These are phyloP conservation scores for Ophion ellenae DNA, from an alignment of 2,888 invertebrate species.

Conservation along the genomic window DNA sequence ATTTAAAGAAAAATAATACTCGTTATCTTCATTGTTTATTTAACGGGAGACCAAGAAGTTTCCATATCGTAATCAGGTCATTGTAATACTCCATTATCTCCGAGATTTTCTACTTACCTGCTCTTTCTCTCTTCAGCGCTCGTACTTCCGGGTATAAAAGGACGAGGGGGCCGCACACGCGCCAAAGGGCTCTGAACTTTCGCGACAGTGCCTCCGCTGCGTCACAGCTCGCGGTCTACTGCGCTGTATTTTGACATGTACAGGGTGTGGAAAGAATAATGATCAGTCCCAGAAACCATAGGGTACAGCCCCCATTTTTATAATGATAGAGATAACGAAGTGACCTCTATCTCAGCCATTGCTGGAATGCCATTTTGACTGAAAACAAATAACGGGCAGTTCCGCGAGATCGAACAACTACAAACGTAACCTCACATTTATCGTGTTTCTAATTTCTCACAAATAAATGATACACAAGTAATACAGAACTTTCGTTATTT, in stretches of 20 bases:
- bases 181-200: background rate
- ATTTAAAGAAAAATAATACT: background rate
- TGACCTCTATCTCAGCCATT: no score
- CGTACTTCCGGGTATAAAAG: background rate
- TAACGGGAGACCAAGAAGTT: background rate
- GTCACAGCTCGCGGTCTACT: constrained; percentile 7
- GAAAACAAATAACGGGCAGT: no score
- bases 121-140: background rate
- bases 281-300: background rate
- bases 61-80: constrained; percentile 8
- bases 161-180: background rate
- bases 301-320: no score
- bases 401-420: no score
- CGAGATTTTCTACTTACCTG: background rate
- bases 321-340: no score
- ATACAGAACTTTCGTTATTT: no score
- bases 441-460: no score
- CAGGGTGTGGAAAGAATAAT: background rate
- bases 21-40: background rate
- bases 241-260: background rate
- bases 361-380: no score
- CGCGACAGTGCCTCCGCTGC: background rate
- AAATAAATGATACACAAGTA: no score
- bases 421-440: no score
- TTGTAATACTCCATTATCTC: background rate